A percentile compares a stretch with the other conserved stretches of the same genome.
phyloP scores from a whole-genome alignment of 2,113 vertebrate species.

The Cyprinodon variegatus region DNA sequence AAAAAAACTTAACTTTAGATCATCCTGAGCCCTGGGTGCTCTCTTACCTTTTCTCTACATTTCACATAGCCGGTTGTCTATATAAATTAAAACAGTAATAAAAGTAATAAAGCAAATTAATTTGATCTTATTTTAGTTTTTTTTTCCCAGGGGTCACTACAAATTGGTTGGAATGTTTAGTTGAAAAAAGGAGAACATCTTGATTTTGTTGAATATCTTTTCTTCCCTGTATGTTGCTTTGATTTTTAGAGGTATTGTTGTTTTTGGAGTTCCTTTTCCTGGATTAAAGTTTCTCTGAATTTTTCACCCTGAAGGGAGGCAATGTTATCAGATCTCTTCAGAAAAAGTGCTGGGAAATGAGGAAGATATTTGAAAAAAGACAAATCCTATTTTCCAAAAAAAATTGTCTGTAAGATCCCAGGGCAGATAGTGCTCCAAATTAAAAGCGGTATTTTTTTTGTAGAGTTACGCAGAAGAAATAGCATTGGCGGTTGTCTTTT shows the following conservation, averaged over 20 bases:
- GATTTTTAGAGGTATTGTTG: slow-evolving; percentile 59
- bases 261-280: slow-evolving; percentile 53
- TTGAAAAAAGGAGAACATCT: background rate
- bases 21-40: too few species aligned
- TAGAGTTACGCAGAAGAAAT: slow-evolving; percentile 17
- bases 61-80: too few species aligned
- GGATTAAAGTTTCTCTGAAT: slow-evolving; percentile 50
- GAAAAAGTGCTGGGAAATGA: slow-evolving; percentile 43
- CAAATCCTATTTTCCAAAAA: slow-evolving; percentile 38
- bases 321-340: slow-evolving; percentile 65
- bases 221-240: slow-evolving; percentile 38
- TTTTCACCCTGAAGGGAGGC: slow-evolving; percentile 60
- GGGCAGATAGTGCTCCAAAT: slow-evolving; percentile 52
- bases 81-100: too few species aligned
- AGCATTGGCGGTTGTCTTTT: slow-evolving; percentile 22
- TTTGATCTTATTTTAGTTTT: too few species aligned
- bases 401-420: slow-evolving; percentile 52
- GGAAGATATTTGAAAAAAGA: slow-evolving; percentile 63
- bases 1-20: too few species aligned
- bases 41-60: too few species aligned
- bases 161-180: background rate
- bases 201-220: slow-evolving; percentile 14
- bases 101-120: too few species aligned
- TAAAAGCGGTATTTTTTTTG: slow-evolving; percentile 59
- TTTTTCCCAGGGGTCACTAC: background rate